Conservation (phyloP, 2,888 invertebrate genomes). For the Blomia tropicalis region DNA sequence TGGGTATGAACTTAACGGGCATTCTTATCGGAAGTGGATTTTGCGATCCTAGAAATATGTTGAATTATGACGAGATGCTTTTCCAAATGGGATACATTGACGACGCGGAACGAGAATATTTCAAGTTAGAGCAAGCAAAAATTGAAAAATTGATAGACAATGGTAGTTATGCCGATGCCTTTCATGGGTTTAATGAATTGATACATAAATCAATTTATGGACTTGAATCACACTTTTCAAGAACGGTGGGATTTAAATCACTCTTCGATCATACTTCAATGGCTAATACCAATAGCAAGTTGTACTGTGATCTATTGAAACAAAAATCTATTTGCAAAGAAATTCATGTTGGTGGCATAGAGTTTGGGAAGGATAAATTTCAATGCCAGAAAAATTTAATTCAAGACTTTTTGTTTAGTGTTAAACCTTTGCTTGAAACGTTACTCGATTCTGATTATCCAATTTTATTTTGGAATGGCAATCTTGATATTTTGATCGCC, state of each 20-base stretch:
- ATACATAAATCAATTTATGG: constrained; percentile 48
- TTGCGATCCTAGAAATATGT: constrained; percentile 32
- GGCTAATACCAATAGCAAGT: background rate
- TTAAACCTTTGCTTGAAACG: constrained; percentile 42
- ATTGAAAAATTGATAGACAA: constrained; percentile 27
- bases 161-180: constrained; percentile 27
- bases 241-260: constrained; percentile 56
- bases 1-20: constrained; percentile 50
- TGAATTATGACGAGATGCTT: constrained; percentile 37
- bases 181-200: constrained; percentile 46
- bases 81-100: constrained; percentile 34
- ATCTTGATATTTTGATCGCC: constrained; percentile 75
- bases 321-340: constrained; percentile 34
- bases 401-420: constrained; percentile 62
- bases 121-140: constrained; percentile 28
- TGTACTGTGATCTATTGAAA: background rate
- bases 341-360: constrained; percentile 66
- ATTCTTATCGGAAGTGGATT: constrained; percentile 33
- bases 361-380: constrained; percentile 44
- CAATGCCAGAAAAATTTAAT: constrained; percentile 55
- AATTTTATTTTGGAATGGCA: constrained; percentile 56
- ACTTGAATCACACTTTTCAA: constrained; percentile 48
- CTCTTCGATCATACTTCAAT: constrained; percentile 56
- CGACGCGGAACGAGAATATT: constrained; percentile 29
- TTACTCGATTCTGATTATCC: constrained; percentile 35